Evolutionary conservation across 2,113 vertebrate genomes (phyloP), one percentile per base, ranked within the genome.

Genomic region (Anser brachyrhynchus): DNA sequence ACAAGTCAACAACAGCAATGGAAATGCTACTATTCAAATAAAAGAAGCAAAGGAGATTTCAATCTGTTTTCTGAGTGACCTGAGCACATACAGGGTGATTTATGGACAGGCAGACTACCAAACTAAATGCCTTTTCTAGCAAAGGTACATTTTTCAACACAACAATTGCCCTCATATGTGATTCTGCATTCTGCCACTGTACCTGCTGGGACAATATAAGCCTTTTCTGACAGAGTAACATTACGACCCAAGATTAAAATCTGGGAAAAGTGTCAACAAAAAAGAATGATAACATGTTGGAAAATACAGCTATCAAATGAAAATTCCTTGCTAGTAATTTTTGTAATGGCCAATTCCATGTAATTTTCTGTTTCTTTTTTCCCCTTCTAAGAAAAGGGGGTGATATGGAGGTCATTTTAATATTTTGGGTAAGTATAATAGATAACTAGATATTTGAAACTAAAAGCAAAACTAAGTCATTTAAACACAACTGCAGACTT

Each of bases 221-320:
- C 46, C 59, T 87, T 97, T 97, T 95, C 83, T 95, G 89, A 95
- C 90, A 93, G 72, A 93, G 87, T 84, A 97, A 96, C 89, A 92
- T 87, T 97, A 80, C 91, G 96, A 96, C 90, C 92, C 84, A 91
- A 96, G 96, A 97, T 98, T 98, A 98, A 98, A 98, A 97, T 96
- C 97, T 95, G 78, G 51, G 92, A 94, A 97, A 97, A 69, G 66
- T 97, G 92, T 97, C 95, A 97, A 97, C 92, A 95, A 93, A 91
- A 96, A 97, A 85, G 49, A 95, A 97, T 88, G 83, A 94, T 88
- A 95, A 95, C 95, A 82, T 49, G 91, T 92, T 92, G 62, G 78
- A 97, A 97, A 97, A 82, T 87, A 90, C 78, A 94, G 76, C 88
- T 95, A 96, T 97, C 92, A 97, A 94, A 97, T 74, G 88, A 96